Base-by-base conservation (phyloP, 2,888 invertebrate genomes). In the Eupeodes luniger region DNA sequence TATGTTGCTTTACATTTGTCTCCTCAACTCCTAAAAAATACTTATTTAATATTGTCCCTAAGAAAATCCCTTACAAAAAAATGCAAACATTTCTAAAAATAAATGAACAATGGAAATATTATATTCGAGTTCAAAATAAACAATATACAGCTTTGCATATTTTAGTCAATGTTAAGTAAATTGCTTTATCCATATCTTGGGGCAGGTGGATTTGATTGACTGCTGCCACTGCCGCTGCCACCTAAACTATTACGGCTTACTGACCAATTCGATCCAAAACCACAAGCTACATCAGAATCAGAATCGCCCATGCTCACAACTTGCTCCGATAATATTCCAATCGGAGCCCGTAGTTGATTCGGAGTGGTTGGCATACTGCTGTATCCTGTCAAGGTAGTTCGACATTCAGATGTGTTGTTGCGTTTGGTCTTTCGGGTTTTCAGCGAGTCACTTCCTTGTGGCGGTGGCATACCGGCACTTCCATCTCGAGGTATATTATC, bases 231-330 rank as follows among this genome's bases (percentile, higher is more conserved):
- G 72, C 36, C 61, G 11, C 83, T 76, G 80, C 85, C 79, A 27
- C 91, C 64, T 27, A 90, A 47, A 12, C 91, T 91, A 69, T 81
- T 91, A 5, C 90, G 91, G 62, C 91, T 91, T 12, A 92, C 91
- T 12, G 93, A 95, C 97, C 97, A 97, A 80, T 95, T 95, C 0
- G 96, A 95, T 91, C 96, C 98, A 92, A 98, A 98, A 0, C 98
- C 98, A 90, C 97, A 97, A 0, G 97, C 98, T 0, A 97, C 96
- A 92, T 98, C 98, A 0, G 98, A 98, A 92, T 98, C 98, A 0
- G 97, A 97, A 92, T 97, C 97, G 16, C 83, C 91, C 36, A 91
- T 79, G 11, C 90, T 90, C 6, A 89, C 79, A 14, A 89, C 79
- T 16, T 75, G 53, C n/a, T 88, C 81, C 61, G 89, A 78, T 12